Base-by-base conservation (phyloP, 2,113 vertebrate species). In the Piprites chloris region DNA sequence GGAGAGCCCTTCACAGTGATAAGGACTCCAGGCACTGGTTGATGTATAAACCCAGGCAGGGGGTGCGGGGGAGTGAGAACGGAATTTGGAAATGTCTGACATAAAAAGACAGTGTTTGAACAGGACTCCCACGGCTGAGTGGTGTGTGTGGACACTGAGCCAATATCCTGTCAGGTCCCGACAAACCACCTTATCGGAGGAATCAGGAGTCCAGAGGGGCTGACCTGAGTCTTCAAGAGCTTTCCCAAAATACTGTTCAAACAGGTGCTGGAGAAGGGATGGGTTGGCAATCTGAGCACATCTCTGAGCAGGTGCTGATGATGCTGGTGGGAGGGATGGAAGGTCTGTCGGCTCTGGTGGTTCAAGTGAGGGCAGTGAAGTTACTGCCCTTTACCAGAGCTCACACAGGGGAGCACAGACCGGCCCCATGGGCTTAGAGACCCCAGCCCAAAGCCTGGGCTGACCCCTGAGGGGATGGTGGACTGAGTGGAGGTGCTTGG, bases 11-110 rank as follows among this genome's bases (percentile, higher is more conserved):
- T 58, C 62, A 33, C 27, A 6, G 94, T 7, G 92, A 97, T 97
- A 97, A 97, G 87, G 86, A 85, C 93, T 90, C 93, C 95, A 92
- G 96, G 95, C 93, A 65, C 93, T 85, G 92, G 92, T 90, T 97
- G 96, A 97, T 95, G 93, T 94, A 96, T 92, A 97, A 97, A 96
- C 95, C 89, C 91, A 95, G 93, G 85, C 91, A 66, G 89, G 93
- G 83, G 84, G 92, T 42, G 89, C 11, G 37, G 85, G 90, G 95
- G 95, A 95, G 93, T 47, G 74, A 67, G 93, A 92, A 41, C 56
- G 84, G 89, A 90, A 87, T 96, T 96, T 95, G 94, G 95, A 95
- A 89, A 80, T 87, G 91, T 95, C 91, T 95, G 96, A 95, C 95
- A 96, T n/a, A 85, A 69, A 90, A 94, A 90, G 93, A 80, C 68